Evolutionary conservation across 2,797 vertebrate genomes (phyloP), one percentile per base, ranked within the genome.

Genomic region (Sebastes diaconus): DNA sequence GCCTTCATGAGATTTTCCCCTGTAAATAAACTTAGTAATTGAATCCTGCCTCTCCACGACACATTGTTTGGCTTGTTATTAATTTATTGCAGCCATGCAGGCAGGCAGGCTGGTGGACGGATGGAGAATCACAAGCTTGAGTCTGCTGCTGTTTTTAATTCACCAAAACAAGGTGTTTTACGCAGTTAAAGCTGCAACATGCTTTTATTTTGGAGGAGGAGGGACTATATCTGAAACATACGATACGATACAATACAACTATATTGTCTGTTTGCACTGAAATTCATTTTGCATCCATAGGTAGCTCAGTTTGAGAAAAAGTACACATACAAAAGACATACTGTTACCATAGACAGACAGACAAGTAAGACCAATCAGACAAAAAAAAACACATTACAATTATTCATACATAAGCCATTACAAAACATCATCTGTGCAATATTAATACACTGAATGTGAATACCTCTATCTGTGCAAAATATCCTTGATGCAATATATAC

Each of bases 1-100:
- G 94, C 93, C 94, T 93, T 95, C 95, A 95, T 93, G 95, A 95
- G 93, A 95, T 94, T 90, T 90, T n/a, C 88, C 88, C 90, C 92
- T 93, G 93, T 94, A 94, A 94, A 95, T 94, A 94, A 93, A 95
- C 86, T 89, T 90, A 72, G 90, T 94, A 94, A 94, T 93, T 88
- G 87, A 94, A 94, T 94, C 93, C 67, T 39, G 75, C 88, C 87
- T 90, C 91, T 91, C 91, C 85, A 67, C 92, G 90, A 93, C 91
- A 93, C 93, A 82, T 93, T 91, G 92, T 88, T 91, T 85, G 91
- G 39, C 50, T 92, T 92, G 85, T 93, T 94, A 92, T 93, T 93
- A 83, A 93, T 94, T 92, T 92, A 91, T 91, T 81, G 91, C 84
- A 84, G 90, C 64, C 78, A 2, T 36, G 70, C 74, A 42, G 87